Base-by-base conservation (phyloP, 1,140 invertebrate genomes). In the Brachionus manjavacas region DNA sequence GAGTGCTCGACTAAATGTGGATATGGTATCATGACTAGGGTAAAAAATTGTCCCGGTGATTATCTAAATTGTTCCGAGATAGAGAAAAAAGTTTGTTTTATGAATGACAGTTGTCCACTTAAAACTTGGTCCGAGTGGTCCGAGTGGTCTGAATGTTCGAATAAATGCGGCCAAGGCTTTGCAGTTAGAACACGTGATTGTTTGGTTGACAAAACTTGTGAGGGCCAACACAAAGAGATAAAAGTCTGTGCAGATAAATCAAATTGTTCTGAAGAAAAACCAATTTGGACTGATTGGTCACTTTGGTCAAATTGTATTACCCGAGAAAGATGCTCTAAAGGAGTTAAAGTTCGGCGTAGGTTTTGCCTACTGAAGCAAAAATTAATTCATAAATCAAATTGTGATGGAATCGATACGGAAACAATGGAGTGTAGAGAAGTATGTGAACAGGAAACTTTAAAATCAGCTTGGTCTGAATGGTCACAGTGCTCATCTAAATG, bases 1-100 rank as follows among this genome's bases (percentile, higher is more conserved):
- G n/a, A 80, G 31, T 80, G 78, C 39, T 80, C 78, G n/a, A 60
- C 78, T 2, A 80, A 80, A 25, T 80, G 78, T 55, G 78, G 55
- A n/a, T 80, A 39, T 25, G 55, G 78, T 0, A 74, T 41, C n/a
- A 74, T 41, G 39, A 74, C 70, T 11, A 35, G 70, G 16, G 31
- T 43, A 9, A 39, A 23, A 74, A 74, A 39, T 41, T 80, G 78
- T 12, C 25, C 12, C 52, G 60, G 55, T 16, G 12, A 12, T n/a
- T 11, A 16, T 25, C 8, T 14, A 28, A 55, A 80, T 52, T 35
- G 78, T 55, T 46, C 28, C 35, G 31, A 14, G 31, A 74, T 74
- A 41, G 70, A 74, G 43, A 74, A 41, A 74, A 43, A 8, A 74
- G 70, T 74, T 4, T 74, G 70, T 8, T 74, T 23, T 74, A 41